Conservation (phyloP, 2,888 invertebrate species). For the Synergus gifuensis region DNA sequence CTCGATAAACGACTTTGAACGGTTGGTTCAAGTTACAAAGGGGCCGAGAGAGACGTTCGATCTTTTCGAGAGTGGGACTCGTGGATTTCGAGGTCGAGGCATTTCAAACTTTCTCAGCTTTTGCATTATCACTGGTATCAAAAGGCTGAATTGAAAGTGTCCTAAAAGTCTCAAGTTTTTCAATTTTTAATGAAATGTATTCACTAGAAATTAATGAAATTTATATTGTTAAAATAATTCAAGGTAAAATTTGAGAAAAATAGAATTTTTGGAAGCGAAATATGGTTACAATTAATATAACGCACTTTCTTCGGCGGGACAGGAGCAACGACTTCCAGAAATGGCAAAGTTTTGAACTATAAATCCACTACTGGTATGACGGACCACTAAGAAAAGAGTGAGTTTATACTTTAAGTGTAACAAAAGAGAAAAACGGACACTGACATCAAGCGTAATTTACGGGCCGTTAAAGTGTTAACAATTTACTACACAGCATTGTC, state of each 20-base stretch:
- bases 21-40: constrained; percentile 52
- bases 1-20: constrained; percentile 47
- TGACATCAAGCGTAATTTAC: not conserved
- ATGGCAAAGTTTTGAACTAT: not conserved
- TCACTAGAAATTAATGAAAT: too few relatives aligned
- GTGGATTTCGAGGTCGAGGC: not conserved
- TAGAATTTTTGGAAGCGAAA: not conserved
- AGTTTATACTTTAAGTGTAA: not conserved
- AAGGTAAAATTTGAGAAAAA: not conserved
- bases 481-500: not conserved
- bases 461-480: not conserved
- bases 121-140: not conserved
- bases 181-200: too few relatives aligned
- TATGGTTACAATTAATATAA: not conserved
- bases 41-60: constrained; percentile 32
- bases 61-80: constrained; percentile 16
- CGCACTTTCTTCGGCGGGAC: not conserved
- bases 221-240: too few relatives aligned
- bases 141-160: not conserved
- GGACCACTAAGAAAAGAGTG: not conserved
- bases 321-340: not conserved
- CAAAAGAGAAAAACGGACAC: not conserved
- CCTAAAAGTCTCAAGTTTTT: not conserved
- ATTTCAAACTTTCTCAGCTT: not conserved
- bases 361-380: not conserved